A percentile compares a stretch with the other conserved stretches of the same genome.
Evolutionary conservation across 2,888 invertebrate species (phyloP).

Genomic region (Drosophila koepferae): DNA sequence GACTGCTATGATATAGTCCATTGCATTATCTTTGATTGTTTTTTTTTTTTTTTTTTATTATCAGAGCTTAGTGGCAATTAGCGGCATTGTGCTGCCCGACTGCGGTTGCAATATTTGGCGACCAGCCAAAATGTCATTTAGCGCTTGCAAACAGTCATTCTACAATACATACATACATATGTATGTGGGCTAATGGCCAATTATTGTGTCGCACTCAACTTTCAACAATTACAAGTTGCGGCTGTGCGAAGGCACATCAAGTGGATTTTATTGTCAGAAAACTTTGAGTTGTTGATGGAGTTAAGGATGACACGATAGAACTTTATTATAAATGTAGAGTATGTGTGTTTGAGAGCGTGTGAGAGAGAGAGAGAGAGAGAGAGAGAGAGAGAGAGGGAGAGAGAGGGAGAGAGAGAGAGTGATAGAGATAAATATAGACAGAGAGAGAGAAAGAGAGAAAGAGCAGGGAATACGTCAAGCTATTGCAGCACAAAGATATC

Average conservation of each 20-base stretch:
- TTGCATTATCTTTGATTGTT: slow-evolving; percentile 28
- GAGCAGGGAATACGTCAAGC: not conserved
- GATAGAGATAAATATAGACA: too few species aligned
- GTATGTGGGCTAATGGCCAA: slow-evolving; percentile 45
- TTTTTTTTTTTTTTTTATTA: slow-evolving; percentile 31
- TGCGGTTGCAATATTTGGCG: slow-evolving; percentile 15
- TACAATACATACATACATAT: slow-evolving; percentile 1
- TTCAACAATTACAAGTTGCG: slow-evolving; percentile 22
- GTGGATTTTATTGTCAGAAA: slow-evolving; percentile 2
- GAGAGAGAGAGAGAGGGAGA: not conserved
- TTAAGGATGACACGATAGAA: not conserved
- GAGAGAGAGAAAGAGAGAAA: not conserved
- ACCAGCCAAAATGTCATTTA: slow-evolving; percentile 6
- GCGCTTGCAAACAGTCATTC: slow-evolving; percentile 15
- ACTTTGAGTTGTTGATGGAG: slow-evolving; percentile 3
- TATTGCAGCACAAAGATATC: too few species aligned
- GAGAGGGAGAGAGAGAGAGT: not conserved
- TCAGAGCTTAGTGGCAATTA: slow-evolving; percentile 30
- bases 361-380: not conserved
- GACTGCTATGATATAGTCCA: not conserved
- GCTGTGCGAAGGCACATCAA: slow-evolving; percentile 6
- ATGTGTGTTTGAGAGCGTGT: not conserved
- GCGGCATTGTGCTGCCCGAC: slow-evolving; percentile 4
- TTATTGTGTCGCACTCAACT: slow-evolving; percentile 20
- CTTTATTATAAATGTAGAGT: not conserved